These are phyloP conservation scores for Malurus splendens DNA, from an alignment of 2,797 vertebrate genomes.

Conservation along the genomic window DNA sequence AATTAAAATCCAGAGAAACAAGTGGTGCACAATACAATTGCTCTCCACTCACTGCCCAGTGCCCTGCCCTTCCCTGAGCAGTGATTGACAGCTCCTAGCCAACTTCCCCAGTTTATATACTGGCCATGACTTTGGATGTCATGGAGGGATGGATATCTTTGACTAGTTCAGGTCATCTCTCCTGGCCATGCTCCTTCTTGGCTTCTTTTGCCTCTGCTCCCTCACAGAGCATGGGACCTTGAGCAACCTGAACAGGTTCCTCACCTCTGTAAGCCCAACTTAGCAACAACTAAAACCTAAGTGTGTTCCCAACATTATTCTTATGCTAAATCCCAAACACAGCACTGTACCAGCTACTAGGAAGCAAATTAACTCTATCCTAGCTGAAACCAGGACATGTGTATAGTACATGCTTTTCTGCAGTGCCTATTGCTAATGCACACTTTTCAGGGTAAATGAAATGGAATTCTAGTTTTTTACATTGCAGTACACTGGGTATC, in stretches of 20 bases:
- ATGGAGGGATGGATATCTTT: not conserved
- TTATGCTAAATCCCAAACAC: not conserved
- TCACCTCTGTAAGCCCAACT: not conserved
- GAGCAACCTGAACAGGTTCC: not conserved
- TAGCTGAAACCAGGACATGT: not conserved
- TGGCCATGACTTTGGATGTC: not conserved
- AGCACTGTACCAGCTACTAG: not conserved
- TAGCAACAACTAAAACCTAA: not conserved
- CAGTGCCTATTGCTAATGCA: not conserved
- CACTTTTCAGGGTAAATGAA: not conserved
- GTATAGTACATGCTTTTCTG: not conserved
- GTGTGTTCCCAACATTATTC: not conserved
- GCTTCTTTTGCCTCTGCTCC: not conserved
- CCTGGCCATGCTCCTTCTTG: not conserved
- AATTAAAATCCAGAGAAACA: not conserved
- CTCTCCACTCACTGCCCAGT: not conserved
- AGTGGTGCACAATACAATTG: not conserved
- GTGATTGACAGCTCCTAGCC: not conserved
- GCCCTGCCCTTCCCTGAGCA: not conserved
- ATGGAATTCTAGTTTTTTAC: not conserved
- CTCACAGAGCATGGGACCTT: not conserved
- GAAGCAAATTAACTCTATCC: not conserved
- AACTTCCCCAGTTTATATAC: not conserved
- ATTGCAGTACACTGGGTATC: fast-evolving
- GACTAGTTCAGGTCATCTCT: not conserved